Conservation (phyloP, 92 coral and sea anemone genomes). For the Actinostola sp. region DNA sequence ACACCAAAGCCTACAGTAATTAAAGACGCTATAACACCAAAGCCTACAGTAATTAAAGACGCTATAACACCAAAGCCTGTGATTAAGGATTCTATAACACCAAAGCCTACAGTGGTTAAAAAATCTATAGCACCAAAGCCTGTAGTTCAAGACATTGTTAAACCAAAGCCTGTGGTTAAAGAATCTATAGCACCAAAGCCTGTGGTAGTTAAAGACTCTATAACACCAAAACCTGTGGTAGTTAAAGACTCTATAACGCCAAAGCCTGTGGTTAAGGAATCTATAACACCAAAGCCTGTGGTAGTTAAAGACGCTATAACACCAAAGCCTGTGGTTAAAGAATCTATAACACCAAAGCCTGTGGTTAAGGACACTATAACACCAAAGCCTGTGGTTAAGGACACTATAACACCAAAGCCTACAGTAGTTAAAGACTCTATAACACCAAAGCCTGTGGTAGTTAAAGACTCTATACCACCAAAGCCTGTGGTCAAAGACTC, state of each 20-base stretch:
- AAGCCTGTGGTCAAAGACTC: too few relatives aligned
- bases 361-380: too few relatives aligned
- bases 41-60: background rate
- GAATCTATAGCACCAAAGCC: background rate
- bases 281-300: too few relatives aligned
- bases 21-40: background rate
- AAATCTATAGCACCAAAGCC: background rate
- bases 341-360: too few relatives aligned
- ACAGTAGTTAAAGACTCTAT: background rate
- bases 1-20: constrained; percentile 12
- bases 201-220: background rate
- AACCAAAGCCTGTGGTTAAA: background rate
- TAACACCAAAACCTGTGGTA: background rate
- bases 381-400: too few relatives aligned
- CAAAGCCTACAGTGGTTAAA: background rate
- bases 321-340: too few relatives aligned
- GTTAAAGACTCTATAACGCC: background rate
- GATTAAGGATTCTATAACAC: background rate
- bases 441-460: too few relatives aligned
- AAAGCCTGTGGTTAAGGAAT: too few relatives aligned
- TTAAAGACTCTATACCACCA: too few relatives aligned
- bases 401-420: too few relatives aligned
- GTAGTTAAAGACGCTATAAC: too few relatives aligned
- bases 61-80: background rate
- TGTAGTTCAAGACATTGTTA: background rate